Evolutionary conservation across 2,113 vertebrate genomes (phyloP).

Genomic region (Pseudorasbora parva): DNA sequence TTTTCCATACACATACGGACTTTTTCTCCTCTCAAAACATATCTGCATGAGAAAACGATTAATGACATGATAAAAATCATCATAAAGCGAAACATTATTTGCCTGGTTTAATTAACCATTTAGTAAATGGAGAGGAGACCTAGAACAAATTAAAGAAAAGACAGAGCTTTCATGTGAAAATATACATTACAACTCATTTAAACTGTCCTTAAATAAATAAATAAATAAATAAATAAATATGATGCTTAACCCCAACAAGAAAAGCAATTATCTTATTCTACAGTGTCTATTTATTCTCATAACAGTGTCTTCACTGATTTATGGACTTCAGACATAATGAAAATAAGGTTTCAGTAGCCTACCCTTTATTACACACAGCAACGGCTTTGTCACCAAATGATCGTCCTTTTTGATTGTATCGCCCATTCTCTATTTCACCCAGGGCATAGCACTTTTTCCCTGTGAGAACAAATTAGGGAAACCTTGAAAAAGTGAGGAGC

Average conservation of each 20-base stretch:
- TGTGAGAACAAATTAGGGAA: conserved; percentile 35
- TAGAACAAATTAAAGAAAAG: background rate
- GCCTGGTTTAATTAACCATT: background rate
- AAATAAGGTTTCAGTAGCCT: conserved; percentile 58
- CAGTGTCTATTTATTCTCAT: background rate
- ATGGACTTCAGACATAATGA: background rate
- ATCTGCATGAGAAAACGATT: conserved; percentile 57
- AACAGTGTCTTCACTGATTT: background rate
- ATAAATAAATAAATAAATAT: background rate
- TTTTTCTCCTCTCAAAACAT: conserved; percentile 61
- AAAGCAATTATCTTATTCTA: background rate
- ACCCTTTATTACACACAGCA: conserved; percentile 69
- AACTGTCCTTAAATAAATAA: background rate
- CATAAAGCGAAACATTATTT: background rate
- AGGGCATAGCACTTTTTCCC: conserved; percentile 64
- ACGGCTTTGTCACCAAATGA: conserved; percentile 58
- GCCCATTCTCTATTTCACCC: conserved; percentile 62
- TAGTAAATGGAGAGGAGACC: background rate
- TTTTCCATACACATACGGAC: conserved; percentile 59
- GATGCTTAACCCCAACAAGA: background rate
- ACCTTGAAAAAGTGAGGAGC: background rate
- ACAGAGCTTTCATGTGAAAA: too few species aligned
- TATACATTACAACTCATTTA: background rate
- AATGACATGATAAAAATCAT: background rate
- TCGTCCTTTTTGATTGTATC: conserved; percentile 54